Evolutionary conservation across 2,113 vertebrate species (phyloP), one percentile per base, ranked within the genome.

Genomic region (Microcebus lehilahytsara): DNA sequence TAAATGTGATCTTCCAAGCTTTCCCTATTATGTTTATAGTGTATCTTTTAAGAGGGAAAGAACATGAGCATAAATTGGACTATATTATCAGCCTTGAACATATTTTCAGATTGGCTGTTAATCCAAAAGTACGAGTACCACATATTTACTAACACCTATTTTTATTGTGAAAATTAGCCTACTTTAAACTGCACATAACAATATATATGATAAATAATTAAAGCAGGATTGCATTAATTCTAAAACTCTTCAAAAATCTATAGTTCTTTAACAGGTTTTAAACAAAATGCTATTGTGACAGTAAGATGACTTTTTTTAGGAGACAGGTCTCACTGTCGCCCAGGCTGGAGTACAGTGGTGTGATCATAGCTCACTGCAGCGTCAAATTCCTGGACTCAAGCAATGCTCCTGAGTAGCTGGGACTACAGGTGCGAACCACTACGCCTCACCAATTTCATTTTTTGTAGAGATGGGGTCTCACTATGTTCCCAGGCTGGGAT

Each of bases 181-280:
- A 69, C 66, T 87, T 87, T 74, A 95, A 96, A 90, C 9, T 40
- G 9, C 16, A 91, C 8, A 37, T 72, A 92, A 74, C n/a, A 95
- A 81, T 79, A 81, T 58, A 67, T 25, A 81, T 20, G 10, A 83
- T 72, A 75, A 93, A 58, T 34, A 88, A 71, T 64, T 9, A 95
- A 80, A 42, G 13, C 14, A 77, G 16, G 14, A 69, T 81, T 86
- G 91, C 37, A 40, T 51, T 67, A 92, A 67, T 25, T 89, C 37
- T 80, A 66, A 79, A 37, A 13, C 58, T 95, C 49, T 80, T 94
- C 64, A 85, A 96, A 96, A 92, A 88, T 66, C 6, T 53, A 93
- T 34, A 12, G 71, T 79, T 53, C 81, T 89, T 88, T 71, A 69
- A 58, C 12, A 51, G 20, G 32, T 85, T 67, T 67, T 67, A 34